Percentiles rank a stretch among this genome's conserved stretches.
These are phyloP conservation scores for Coranthus polyacanthus DNA, from an alignment of 2,797 vertebrate genomes.

Conservation along the genomic window DNA sequence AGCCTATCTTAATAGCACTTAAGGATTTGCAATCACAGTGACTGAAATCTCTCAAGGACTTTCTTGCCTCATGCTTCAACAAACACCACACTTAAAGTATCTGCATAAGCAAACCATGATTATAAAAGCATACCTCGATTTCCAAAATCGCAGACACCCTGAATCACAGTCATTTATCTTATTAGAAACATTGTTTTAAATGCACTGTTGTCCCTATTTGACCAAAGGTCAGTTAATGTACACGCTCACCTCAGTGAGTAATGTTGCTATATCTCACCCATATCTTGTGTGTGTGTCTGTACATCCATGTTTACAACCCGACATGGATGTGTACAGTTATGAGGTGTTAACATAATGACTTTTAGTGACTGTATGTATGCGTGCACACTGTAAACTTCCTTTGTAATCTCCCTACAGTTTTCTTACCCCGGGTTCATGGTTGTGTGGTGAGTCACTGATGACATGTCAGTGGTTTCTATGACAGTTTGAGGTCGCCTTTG, in stretches of 20 bases:
- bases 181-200: neutral
- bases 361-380: conserved; percentile 34
- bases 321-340: conserved; percentile 22
- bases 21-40: conserved; percentile 22
- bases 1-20: conserved; percentile 35
- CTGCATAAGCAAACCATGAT: neutral
- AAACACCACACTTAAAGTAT: conserved; percentile 13
- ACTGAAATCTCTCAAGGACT: conserved; percentile 21
- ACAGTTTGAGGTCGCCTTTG: conserved; percentile 58
- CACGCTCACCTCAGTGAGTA: neutral
- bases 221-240: neutral
- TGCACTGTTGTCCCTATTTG: neutral
- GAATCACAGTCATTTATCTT: neutral
- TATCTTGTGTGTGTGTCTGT: neutral
- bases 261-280: neutral
- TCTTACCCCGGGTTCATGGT: conserved; percentile 26
- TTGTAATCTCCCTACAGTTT: conserved; percentile 10
- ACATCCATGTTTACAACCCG: conserved; percentile 4
- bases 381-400: conserved; percentile 35
- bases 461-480: conserved; percentile 56
- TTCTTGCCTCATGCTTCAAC: conserved; percentile 16
- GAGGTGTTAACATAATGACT: conserved; percentile 62
- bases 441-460: conserved; percentile 51
- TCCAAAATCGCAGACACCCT: neutral
- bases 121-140: conserved; percentile 2